Percentiles rank a stretch among this genome's conserved stretches.
Evolutionary conservation across 2,888 invertebrate genomes (phyloP).

Genomic region (Macaria notata): DNA sequence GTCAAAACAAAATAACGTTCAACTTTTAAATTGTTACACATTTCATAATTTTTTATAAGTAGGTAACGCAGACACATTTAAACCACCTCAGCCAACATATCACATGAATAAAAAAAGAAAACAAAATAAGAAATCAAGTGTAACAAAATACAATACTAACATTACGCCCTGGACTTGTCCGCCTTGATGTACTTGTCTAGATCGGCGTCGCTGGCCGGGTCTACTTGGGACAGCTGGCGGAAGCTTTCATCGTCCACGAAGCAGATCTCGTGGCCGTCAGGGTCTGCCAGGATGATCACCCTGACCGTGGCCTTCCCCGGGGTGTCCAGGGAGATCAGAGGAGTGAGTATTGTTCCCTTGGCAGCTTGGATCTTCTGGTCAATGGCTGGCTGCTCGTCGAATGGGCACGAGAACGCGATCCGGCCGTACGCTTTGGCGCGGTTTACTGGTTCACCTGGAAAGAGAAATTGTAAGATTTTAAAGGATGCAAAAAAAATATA

Average conservation of each 20-base stretch:
- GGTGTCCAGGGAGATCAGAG: slow-evolving; percentile 95
- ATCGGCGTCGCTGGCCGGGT: slow-evolving; percentile 90
- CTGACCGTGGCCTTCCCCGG: slow-evolving; percentile 98
- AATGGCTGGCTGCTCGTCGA: slow-evolving; percentile 88
- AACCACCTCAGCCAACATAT: too few relatives aligned
- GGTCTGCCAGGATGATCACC: slow-evolving; percentile 98
- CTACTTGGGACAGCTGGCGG: slow-evolving; percentile 91
- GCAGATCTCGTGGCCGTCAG: slow-evolving; percentile 98
- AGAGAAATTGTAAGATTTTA: neutral
- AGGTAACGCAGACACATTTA: too few relatives aligned
- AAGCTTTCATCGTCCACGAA: slow-evolving; percentile 99
- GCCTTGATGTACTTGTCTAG: slow-evolving; percentile 89
- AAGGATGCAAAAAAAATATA: too few relatives aligned
- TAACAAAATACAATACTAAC: slow-evolving; percentile 3
- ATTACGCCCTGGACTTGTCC: slow-evolving; percentile 81
- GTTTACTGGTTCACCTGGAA: slow-evolving; percentile 85
- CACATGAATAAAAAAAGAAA: too few relatives aligned
- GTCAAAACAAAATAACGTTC: too few relatives aligned
- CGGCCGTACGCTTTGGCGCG: slow-evolving; percentile 96
- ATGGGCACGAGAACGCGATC: slow-evolving; percentile 96
- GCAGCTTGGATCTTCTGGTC: slow-evolving; percentile 87
- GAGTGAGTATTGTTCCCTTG: slow-evolving; percentile 91
- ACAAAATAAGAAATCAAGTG: neutral
- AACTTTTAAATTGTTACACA: too few relatives aligned
- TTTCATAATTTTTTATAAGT: too few relatives aligned